Evolutionary conservation across 2,797 vertebrate genomes (phyloP), one percentile per base, ranked within the genome.

Genomic region (Triplophysa bombifrons): DNA sequence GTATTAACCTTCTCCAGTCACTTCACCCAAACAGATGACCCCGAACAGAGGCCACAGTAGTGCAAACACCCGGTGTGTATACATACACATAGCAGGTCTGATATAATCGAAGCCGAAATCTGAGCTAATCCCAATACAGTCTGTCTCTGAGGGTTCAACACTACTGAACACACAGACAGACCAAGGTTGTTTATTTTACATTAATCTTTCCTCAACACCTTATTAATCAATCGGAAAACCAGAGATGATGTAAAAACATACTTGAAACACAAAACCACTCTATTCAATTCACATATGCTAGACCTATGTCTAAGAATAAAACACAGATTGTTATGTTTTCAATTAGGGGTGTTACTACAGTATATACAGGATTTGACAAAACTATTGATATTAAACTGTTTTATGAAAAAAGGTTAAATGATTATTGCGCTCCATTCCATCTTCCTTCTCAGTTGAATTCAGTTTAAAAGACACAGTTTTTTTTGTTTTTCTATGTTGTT

Each of bases 81-180:
- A 70, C 72, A 71, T 78, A 80, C 78, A 72, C 63, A 74, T 73
- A 81, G 72, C 81, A 73, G 84, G 79, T 81, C 71, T 61, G 79
- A 50, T n/a, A 80, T 76, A 75, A 64, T 44, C 76, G 81, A 82
- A 83, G 81, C 78, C 64, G 84, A 83, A 85, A 83, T 82, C 72
- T 53, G 79, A 85, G 79, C 69, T 85, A 83, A 85, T 85, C 82
- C 76, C 80, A 69, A 82, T 74, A 83, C 79, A 79, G 75, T 81
- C 76, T 41, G 72, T 74, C 84, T 85, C 81, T 77, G 65, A 80
- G 65, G 80, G 65, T 80, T 85, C 77, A 81, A 72, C 82, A 76
- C 78, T 65, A 16, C 68, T 68, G 66, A 72, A 65, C 30, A 53
- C 60, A 58, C 66, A 70, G 56, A 76, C 73, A 41, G n/a, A 55